Evolutionary conservation across 2,113 vertebrate genomes (phyloP), one percentile per base, ranked within the genome.

Genomic region (Ictalurus punctatus): DNA sequence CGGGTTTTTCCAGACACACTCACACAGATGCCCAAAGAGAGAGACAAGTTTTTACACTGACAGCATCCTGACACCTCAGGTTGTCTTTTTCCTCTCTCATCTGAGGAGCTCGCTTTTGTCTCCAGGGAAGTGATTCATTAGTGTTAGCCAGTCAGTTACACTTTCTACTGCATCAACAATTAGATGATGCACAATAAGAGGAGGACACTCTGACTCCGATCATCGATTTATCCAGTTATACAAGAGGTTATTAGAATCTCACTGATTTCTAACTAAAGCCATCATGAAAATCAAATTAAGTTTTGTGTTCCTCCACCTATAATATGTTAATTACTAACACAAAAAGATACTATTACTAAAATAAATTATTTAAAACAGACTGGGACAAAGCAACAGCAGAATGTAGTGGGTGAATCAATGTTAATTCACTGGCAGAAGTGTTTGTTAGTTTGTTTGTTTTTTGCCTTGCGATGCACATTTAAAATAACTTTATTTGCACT

Each of bases 131-230:
- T 59, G 82, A 87, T 90, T 92, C 91, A 92, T 86, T 89, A 71
- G 40, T 54, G 12, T 92, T 89, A 94, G 92, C 76, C 48, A 63
- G 90, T 89, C 92, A 92, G 93, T 94, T 93, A 93, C 83, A 92
- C 87, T 86, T 88, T 56, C n/a, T 54, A 69, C 34, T 73, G 61
- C 65, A 44, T 83, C 79, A 65, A 54, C 83, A 71, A 85, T 82
- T 85, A 85, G 74, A 69, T 88, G 23, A 13, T 83, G 48, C 34
- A 58, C 34, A 73, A 83, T n/a, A 44, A 48, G 54, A 80, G 52
- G 16, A 76, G 73, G 56, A 81, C 91, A 87, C 79, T 89, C 9
- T 83, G 37, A 86, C 83, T 61, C 54, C 76, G 85, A 82, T 73
- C 81, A 61, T 30, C 63, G 83, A 71, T 80, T 88, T 83, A 52